Evolutionary conservation across 2,113 vertebrate genomes (phyloP).

Genomic region (Clarias macrocephalus): DNA sequence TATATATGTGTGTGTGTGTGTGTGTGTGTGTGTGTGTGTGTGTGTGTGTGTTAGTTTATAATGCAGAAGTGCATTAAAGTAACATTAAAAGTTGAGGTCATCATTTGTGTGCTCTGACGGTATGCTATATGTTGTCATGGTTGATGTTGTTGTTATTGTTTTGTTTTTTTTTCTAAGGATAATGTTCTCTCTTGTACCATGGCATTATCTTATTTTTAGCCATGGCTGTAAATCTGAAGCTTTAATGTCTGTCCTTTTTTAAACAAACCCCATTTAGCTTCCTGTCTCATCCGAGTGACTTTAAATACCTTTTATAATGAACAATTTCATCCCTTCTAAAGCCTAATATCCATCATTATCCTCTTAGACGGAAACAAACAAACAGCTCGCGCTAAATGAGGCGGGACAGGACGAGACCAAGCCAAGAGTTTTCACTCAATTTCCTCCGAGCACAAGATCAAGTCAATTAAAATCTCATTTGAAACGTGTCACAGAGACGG

Average conservation of each 20-base stretch:
- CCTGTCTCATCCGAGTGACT: slow-evolving; percentile 29
- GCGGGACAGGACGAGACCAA: slow-evolving; percentile 22
- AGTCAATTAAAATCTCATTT: slow-evolving; percentile 47
- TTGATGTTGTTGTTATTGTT: not conserved
- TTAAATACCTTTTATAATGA: slow-evolving; percentile 35
- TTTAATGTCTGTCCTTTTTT: slow-evolving; percentile 1
- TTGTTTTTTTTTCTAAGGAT: not conserved
- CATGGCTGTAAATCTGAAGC: not conserved
- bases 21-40: too few species aligned
- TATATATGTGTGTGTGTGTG: too few species aligned
- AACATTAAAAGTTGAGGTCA: too few species aligned
- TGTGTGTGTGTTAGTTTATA: too few species aligned
- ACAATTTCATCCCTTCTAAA: slow-evolving; percentile 19
- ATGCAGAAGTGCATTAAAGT: too few species aligned
- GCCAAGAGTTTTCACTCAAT: slow-evolving; percentile 25
- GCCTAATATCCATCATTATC: slow-evolving; percentile 24
- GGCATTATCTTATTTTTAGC: not conserved
- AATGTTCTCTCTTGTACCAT: not conserved
- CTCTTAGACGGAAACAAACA: slow-evolving; percentile 20
- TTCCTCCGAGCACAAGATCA: slow-evolving; percentile 23
- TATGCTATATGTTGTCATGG: not conserved
- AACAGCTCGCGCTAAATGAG: slow-evolving; percentile 21
- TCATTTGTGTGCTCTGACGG: too few species aligned
- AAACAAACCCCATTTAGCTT: slow-evolving; percentile 29
- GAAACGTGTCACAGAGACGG: slow-evolving; percentile 38